Conservation (phyloP, 2,888 invertebrate species). For the Polyommatus icarus region DNA sequence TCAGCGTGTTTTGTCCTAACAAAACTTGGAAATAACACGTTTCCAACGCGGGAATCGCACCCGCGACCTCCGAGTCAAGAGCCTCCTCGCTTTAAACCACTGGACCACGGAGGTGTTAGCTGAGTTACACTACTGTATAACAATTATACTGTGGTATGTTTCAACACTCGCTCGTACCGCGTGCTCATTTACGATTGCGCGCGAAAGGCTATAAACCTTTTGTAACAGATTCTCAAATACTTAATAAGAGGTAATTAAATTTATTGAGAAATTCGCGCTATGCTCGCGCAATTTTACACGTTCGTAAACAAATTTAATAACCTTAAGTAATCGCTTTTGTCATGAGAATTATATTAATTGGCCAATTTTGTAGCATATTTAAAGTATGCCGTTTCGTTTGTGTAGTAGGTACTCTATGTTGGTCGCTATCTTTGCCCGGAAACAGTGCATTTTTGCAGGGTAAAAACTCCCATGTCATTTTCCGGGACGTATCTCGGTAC, state of each 20-base stretch:
- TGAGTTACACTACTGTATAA: neutral
- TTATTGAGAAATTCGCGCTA: slow-evolving; percentile 21
- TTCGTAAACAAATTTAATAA: slow-evolving; percentile 26
- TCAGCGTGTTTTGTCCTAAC: too few species aligned
- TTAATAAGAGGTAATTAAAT: slow-evolving; percentile 21
- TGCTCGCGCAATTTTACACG: slow-evolving; percentile 32
- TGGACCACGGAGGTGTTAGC: too few species aligned
- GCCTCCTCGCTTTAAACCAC: too few species aligned
- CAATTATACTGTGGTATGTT: neutral
- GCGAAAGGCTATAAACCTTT: slow-evolving; percentile 25
- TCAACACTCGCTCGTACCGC: neutral
- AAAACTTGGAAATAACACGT: too few species aligned
- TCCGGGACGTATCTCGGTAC: too few species aligned
- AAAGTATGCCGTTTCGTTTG: neutral
- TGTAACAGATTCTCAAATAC: slow-evolving; percentile 28
- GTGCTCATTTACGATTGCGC: slow-evolving; percentile 19
- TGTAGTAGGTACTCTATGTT: neutral
- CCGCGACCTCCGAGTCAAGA: too few species aligned
- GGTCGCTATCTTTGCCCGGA: neutral
- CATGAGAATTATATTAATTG: neutral
- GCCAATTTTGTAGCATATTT: neutral
- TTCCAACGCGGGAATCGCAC: too few species aligned
- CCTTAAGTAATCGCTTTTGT: neutral
- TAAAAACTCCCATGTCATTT: too few species aligned
- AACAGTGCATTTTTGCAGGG: too few species aligned